Evolutionary conservation across 2,888 invertebrate genomes (phyloP), one percentile per base, ranked within the genome.

Genomic region (Diplazon laetatorius): DNA sequence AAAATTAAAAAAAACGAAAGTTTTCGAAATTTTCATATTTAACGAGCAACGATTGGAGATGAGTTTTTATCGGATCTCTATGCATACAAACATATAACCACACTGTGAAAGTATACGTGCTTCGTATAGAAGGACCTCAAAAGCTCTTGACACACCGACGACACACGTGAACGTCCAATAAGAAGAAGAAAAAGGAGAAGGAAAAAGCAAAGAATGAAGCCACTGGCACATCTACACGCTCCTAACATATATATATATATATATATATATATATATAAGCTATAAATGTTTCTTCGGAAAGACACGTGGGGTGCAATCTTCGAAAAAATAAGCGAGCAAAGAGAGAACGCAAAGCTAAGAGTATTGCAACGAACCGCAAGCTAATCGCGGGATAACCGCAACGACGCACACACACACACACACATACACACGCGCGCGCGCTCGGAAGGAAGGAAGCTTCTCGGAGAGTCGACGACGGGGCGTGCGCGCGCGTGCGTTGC

Each of bases 401-500:
- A 22, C 10, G 20, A 30, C 60, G 46, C 37, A 30, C 52, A 44
- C 55, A 22, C 20, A 14, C 60, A 35, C 72, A n/a, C n/a, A n/a
- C n/a, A n/a, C n/a, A n/a, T n/a, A n/a, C n/a, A n/a, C n/a, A n/a
- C n/a, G n/a, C n/a, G n/a, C n/a, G n/a, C n/a, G n/a, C n/a, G n/a
- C n/a, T n/a, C n/a, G n/a, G 72, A 48, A 65, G 60, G 62, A 30
- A 30, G 6, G 30, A 30, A 30, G 30, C 30, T 30, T 30, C 6
- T 30, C 4, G 4, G 57, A 74, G 44, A n/a, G n/a, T n/a, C n/a
- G n/a, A n/a, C n/a, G n/a, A n/a, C n/a, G n/a, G n/a, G n/a, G n/a
- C n/a, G n/a, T n/a, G 37, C 48, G 55, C n/a, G 16, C 50, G 39
- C 18, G 30, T 35, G 30, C 69, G 77, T 59, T 83, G 81, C 80